Evolutionary conservation across 2,888 invertebrate species (phyloP), one percentile per base, ranked within the genome.

Genomic region (Liodrosophila aerea): DNA sequence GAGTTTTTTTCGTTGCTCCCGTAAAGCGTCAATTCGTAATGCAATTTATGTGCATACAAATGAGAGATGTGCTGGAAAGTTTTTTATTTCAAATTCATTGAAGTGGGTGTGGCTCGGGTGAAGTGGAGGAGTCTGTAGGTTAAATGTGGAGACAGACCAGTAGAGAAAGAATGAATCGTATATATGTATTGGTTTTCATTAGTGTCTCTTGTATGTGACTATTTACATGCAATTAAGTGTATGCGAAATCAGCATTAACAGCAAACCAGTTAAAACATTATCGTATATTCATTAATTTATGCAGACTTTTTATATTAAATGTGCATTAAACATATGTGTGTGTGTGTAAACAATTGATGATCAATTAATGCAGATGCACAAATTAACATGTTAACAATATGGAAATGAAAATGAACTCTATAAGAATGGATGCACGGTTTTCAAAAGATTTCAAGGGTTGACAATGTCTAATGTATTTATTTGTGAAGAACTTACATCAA

Each of bases 11-110:
- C 31, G 3, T 1, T 27, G 34, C 16, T 36, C 31, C 30, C 40
- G 47, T 51, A 40, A 15, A 65, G 49, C 57, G 60, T 75, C 72
- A 75, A 67, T 63, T 71, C 52, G 61, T 73, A 58, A 68, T 73
- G 69, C 64, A 74, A 76, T 73, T 76, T 76, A 69, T 76, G 76
- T 65, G 69, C 76, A 73, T 76, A 63, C 69, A 76, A 74, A 76
- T 69, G 64, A 62, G 61, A 30, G 50, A 46, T 43, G 49, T 39
- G 41, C 12, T 11, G 22, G 43, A 36, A 57, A 54, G 57, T 37
- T 51, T 73, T 73, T 72, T 60, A 39, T 44, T 49, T 64, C 54
- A 64, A 64, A 64, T 69, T 64, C 54, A 68, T 45, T 41, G 18
- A 18, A 31, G 22, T 22, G 51, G 33, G 64, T 2, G 37, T 34